These are phyloP conservation scores for Melanotaenia nigrans DNA, from an alignment of 2,797 vertebrate genomes.

Conservation along the genomic window DNA sequence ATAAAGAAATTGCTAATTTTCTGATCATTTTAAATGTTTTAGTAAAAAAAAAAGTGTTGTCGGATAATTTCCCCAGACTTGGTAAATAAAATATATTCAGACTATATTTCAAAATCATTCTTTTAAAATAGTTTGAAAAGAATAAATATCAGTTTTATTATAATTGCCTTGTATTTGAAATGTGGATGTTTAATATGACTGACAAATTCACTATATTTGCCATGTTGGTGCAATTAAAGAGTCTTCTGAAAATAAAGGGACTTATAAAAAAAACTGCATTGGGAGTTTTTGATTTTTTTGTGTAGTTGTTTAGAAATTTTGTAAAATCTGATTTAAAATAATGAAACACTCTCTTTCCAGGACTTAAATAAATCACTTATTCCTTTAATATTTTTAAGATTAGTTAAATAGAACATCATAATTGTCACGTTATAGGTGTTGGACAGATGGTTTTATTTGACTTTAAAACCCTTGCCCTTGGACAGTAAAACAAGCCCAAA, in stretches of 20 bases:
- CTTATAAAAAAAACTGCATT: conserved; percentile 42
- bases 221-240: conserved; percentile 69
- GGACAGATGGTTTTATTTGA: too few relatives aligned
- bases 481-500: background rate
- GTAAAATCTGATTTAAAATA: background rate
- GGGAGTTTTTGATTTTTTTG: background rate
- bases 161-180: conserved; percentile 55
- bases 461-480: background rate
- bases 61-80: conserved; percentile 57
- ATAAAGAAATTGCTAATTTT: conserved; percentile 66
- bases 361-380: background rate
- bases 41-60: conserved; percentile 49
- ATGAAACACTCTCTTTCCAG: background rate
- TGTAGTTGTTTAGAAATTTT: background rate
- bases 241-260: conserved; percentile 73
- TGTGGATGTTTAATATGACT: conserved; percentile 58
- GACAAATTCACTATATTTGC: conserved; percentile 71
- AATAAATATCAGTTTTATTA: conserved; percentile 33
- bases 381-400: background rate
- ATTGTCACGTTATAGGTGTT: too few relatives aligned
- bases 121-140: conserved; percentile 46
- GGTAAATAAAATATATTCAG: conserved; percentile 36
- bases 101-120: conserved; percentile 59
- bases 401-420: too few relatives aligned
- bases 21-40: conserved; percentile 55